Percentiles rank a stretch among this genome's conserved stretches.
Evolutionary conservation across 2,797 vertebrate species (phyloP).

Genomic region (Catostomus latipinnis): DNA sequence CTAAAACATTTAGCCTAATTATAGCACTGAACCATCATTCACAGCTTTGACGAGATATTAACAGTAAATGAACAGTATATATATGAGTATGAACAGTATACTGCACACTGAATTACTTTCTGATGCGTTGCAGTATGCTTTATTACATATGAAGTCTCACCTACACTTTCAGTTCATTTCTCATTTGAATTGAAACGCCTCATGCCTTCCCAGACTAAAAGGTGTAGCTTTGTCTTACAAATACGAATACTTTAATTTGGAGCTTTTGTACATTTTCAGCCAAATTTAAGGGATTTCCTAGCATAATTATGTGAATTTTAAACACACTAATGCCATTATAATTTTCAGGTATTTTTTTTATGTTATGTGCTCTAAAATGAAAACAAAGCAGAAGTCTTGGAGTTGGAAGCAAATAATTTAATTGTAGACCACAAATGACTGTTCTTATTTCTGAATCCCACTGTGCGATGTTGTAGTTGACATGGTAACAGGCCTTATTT

Average conservation of each 20-base stretch:
- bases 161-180: too few species aligned
- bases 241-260: slow-evolving; percentile 61
- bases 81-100: too few species aligned
- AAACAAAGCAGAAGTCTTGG: not conserved
- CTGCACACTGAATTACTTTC: too few species aligned
- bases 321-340: slow-evolving; percentile 39
- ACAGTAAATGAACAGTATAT: too few species aligned
- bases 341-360: slow-evolving; percentile 49
- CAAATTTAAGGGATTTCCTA: slow-evolving; percentile 56
- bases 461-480: slow-evolving; percentile 75
- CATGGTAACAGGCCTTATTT: slow-evolving; percentile 79
- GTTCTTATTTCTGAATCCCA: slow-evolving; percentile 60
- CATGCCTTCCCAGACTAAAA: slow-evolving; percentile 32
- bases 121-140: too few species aligned
- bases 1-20: not conserved
- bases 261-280: slow-evolving; percentile 31
- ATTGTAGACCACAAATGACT: not conserved
- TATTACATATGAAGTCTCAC: too few species aligned
- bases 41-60: not conserved
- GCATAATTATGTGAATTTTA: slow-evolving; percentile 53
- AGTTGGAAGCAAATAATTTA: not conserved
- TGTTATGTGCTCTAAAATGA: slow-evolving; percentile 1
- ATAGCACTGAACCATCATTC: not conserved
- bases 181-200: not conserved
- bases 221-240: slow-evolving; percentile 66